Percentiles rank a stretch among this genome's conserved stretches.
Evolutionary conservation across 2,113 vertebrate species (phyloP).

Genomic region (Cochlearius cochlearius): DNA sequence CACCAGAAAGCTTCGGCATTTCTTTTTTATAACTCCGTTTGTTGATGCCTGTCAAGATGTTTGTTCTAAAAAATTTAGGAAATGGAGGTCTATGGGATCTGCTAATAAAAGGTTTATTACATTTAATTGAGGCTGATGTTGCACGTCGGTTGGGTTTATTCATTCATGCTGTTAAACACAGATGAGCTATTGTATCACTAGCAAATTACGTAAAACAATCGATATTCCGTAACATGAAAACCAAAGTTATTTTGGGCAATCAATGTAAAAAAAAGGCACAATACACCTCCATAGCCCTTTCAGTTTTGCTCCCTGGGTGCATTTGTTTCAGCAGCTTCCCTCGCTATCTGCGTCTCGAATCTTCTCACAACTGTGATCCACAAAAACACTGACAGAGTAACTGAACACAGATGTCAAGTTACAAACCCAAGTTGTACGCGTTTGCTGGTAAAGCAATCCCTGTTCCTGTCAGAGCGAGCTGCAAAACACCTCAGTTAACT

Average conservation of each 20-base stretch:
- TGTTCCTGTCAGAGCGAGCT: not conserved
- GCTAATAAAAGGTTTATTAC: not conserved
- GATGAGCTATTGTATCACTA: not conserved
- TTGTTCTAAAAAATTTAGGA: not conserved
- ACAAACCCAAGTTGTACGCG: not conserved
- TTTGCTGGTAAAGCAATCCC: not conserved
- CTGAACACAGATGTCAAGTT: not conserved
- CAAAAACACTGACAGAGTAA: not conserved
- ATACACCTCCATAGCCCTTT: not conserved
- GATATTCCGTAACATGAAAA: not conserved
- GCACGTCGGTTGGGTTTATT: not conserved
- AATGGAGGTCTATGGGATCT: not conserved
- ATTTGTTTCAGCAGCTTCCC: not conserved
- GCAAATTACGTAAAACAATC: not conserved
- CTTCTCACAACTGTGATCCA: not conserved
- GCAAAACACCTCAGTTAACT: conserved; percentile 16
- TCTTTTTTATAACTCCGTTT: not conserved
- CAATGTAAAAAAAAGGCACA: not conserved
- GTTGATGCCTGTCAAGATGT: not conserved
- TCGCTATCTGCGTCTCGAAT: not conserved
- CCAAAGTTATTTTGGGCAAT: not conserved
- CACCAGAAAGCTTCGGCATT: not conserved
- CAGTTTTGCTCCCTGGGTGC: not conserved
- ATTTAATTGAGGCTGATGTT: not conserved
- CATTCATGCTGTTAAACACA: not conserved